Percentiles rank a stretch among this genome's conserved stretches.
phyloP scores from a whole-genome alignment of 2,888 invertebrate species.

The Tetanocera ferruginea region DNA sequence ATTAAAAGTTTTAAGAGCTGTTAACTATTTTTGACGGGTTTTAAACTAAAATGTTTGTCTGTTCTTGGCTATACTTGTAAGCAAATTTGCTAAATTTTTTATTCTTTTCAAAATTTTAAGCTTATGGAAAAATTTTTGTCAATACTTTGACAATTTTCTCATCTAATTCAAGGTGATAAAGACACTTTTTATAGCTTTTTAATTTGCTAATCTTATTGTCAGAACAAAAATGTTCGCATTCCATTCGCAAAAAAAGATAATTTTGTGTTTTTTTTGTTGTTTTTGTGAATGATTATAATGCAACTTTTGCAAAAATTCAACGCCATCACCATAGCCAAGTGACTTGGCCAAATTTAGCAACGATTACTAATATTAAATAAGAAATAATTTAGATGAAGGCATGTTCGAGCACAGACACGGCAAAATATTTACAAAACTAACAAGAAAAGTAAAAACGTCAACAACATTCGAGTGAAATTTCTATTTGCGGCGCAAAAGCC shows the following conservation, averaged over 20 bases:
- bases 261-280: background rate
- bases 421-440: background rate
- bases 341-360: constrained; percentile 13
- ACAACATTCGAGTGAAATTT: background rate
- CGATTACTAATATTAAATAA: constrained; percentile 5
- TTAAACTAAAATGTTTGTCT: no score
- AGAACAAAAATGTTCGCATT: background rate
- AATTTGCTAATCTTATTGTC: background rate
- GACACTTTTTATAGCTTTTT: background rate
- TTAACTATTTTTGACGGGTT: no score
- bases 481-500: background rate
- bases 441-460: background rate
- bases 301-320: no score
- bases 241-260: background rate
- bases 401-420: no score
- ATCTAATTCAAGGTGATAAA: no score
- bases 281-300: no score
- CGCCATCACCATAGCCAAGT: no score
- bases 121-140: no score
- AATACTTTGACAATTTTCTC: no score
- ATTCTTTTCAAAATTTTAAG: no score
- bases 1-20: no score
- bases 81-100: background rate
- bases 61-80: no score
- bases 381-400: background rate